These are phyloP conservation scores for Drosophila asahinai DNA, from an alignment of 1,140 invertebrate species.

Conservation along the genomic window DNA sequence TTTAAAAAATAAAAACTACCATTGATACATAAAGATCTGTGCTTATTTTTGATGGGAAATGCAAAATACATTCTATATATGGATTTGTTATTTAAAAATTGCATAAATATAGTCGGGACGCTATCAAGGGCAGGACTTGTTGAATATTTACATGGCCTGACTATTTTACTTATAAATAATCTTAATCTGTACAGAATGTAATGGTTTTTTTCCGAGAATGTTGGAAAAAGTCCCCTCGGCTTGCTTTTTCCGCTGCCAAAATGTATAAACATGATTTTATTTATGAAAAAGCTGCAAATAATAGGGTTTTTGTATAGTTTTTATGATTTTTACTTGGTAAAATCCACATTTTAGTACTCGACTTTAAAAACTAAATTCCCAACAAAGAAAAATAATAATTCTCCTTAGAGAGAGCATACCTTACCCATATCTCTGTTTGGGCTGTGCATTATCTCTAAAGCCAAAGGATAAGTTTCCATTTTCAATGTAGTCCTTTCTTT, in stretches of 20 bases:
- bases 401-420: background rate
- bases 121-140: too few relatives aligned
- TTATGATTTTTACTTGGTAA: background rate
- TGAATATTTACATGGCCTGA: too few relatives aligned
- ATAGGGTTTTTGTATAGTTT: background rate
- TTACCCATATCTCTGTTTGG: background rate
- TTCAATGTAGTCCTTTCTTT: background rate
- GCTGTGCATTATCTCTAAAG: slow-evolving; percentile 6
- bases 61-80: background rate
- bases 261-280: too few relatives aligned
- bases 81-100: too few relatives aligned
- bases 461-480: slow-evolving; percentile 20
- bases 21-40: background rate
- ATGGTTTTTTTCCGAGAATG: too few relatives aligned
- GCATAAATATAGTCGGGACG: too few relatives aligned
- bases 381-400: background rate
- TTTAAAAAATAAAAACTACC: slow-evolving; percentile 57
- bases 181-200: too few relatives aligned
- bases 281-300: background rate
- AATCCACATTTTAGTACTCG: background rate
- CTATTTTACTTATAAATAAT: too few relatives aligned
- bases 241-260: too few relatives aligned
- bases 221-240: too few relatives aligned
- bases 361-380: background rate
- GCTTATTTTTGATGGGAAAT: background rate